Percentiles rank a stretch among this genome's conserved stretches.
These are phyloP conservation scores for Drosophila arawakana DNA, from an alignment of 1,140 invertebrate species.

Conservation along the genomic window DNA sequence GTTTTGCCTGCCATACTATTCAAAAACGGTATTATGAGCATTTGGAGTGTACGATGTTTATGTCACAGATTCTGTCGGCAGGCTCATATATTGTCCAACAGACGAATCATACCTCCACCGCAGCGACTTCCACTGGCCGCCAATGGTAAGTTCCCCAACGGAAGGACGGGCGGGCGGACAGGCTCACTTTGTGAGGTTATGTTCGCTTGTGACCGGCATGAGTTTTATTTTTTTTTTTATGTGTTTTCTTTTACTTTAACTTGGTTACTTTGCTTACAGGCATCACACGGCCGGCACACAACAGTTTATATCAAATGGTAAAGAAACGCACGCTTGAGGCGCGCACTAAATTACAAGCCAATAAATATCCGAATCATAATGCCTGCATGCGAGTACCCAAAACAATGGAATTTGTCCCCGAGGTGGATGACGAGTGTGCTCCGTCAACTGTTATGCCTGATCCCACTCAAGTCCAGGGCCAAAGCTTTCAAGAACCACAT, in stretches of 20 bases:
- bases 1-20: slow-evolving; percentile 19
- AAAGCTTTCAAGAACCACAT: slow-evolving; percentile 38
- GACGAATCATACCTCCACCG: slow-evolving; percentile 34
- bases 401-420: slow-evolving; percentile 30
- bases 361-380: slow-evolving; percentile 74
- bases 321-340: slow-evolving; percentile 78
- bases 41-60: slow-evolving; percentile 63
- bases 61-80: slow-evolving; percentile 68
- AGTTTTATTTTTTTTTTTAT: not conserved
- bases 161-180: too few species aligned
- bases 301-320: slow-evolving; percentile 79
- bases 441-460: not conserved
- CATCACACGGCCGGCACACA: slow-evolving; percentile 56
- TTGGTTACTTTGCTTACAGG: slow-evolving; percentile 32
- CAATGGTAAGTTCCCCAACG: slow-evolving; percentile 54
- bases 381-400: slow-evolving; percentile 52
- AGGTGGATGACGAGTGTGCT: slow-evolving; percentile 30
- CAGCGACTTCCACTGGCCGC: slow-evolving; percentile 26
- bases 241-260: too few species aligned
- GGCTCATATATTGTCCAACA: slow-evolving; percentile 69
- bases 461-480: not conserved
- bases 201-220: slow-evolving; percentile 22
- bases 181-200: slow-evolving; percentile 48
- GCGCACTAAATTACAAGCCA: slow-evolving; percentile 72
- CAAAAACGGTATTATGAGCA: slow-evolving; percentile 71